Base-by-base conservation (phyloP, 2,888 invertebrate species). In the Drosophila borborema region DNA sequence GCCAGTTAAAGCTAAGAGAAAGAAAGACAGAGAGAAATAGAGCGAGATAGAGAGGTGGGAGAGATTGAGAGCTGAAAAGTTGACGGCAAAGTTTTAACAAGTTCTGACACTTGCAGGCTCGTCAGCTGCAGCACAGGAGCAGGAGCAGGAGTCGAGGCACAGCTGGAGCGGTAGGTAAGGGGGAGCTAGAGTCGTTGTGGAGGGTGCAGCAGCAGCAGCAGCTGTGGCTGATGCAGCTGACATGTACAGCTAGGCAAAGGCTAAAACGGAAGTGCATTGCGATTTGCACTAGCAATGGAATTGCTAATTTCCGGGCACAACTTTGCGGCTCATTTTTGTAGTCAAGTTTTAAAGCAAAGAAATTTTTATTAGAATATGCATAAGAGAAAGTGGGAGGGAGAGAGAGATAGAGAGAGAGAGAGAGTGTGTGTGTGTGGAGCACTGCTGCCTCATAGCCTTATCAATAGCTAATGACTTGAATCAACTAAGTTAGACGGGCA, bases 1-100 rank as follows among this genome's bases (percentile, higher is more conserved):
- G 67, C 10, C 65, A 54, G 40, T 53, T 31, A 6, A 18, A 14
- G 34, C 16, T 16, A 40, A 31, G 3, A 45, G n/a, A 12, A n/a
- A 34, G 34, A 12, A 12, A 43, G 10, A 23, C 7, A 18, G 23
- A 18, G 10, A 9, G 20, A n/a, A 28, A 16, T 16, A 9, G 40
- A 20, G 14, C 18, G 14, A 14, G 23, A 31, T 14, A 20, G n/a
- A 5, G 60, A 14, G 55, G 12, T 23, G 2, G 2, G 20, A 41
- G 41, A 12, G 49, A 54, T 45, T 58, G 78, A 63, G 63, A 63
- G 67, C 54, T 63, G 72, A 71, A 60, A 64, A 77, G 80, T 76
- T 84, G 88, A 82, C 71, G 87, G 81, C 86, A 89, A 89, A 90
- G 86, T 87, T 89, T 87, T 89, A 90, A 87, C 90, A 87, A 90